Base-by-base conservation (phyloP, 2,888 invertebrate genomes). In the Gerosis bhagava region DNA sequence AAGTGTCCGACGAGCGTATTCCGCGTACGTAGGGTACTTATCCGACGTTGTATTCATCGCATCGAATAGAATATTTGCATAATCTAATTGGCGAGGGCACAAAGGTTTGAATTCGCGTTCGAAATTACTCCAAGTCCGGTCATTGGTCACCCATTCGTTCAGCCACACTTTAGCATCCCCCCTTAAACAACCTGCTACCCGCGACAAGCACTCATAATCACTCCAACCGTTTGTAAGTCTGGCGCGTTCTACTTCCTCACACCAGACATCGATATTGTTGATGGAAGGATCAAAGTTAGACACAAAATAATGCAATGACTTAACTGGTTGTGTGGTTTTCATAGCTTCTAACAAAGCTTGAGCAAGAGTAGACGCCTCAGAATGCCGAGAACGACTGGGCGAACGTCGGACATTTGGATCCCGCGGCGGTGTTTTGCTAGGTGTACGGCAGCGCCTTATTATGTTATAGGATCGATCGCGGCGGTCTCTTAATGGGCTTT, bases 51-150 rank as follows among this genome's bases (percentile, higher is more conserved):
- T 24, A 2, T 36, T 24, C 36, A 36, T 36, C 8, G 19, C 36
- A 6, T 36, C 36, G 6, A 15, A 36, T 1, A 36, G 15, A 15
- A 36, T 36, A 10, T 24, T 24, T 15, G 36, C 36, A 13, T 13
- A 24, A 13, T 36, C 36, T 24, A 36, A 15, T n/a, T 28, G 28
- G 6, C 13, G 28, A 6, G 28, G 28, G 12, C 28, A 28, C n/a
- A 57, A 28, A 2, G 54, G 31, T 4, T 44, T 47, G 17, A 57
- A 53, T 36, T 54, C 49, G 2, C 6, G 8, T 28, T 55, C 53
- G 39, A 55, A 57, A 42, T 50, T 53, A n/a, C 34, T 37, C 55
- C 53, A 53, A 11, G 39, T 48, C 2, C 52, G 44, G 22, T 53
- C 49, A 21, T 21, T 49, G 2, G 45, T 50, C 4, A 52, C 49